Evolutionary conservation across 2,888 invertebrate species (phyloP).

Genomic region (Drosophila meridiana): DNA sequence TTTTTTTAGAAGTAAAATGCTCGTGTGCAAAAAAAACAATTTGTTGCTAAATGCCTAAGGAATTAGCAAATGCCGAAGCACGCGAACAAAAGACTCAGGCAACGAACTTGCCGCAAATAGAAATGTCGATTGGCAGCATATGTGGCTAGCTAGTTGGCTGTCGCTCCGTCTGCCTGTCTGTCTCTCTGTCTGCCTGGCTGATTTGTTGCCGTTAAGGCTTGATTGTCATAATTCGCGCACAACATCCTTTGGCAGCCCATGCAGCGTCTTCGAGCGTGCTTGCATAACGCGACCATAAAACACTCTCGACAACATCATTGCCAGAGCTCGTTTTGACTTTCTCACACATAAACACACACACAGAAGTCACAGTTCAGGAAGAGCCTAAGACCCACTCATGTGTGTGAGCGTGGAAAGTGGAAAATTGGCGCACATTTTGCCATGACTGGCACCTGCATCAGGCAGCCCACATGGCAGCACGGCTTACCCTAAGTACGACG

Average conservation of each 20-base stretch:
- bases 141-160: conserved; percentile 8
- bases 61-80: conserved; percentile 64
- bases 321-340: conserved; percentile 57
- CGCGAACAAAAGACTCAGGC: conserved; percentile 64
- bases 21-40: conserved; percentile 37
- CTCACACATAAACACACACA: conserved; percentile 53
- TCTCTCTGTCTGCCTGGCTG: conserved; percentile 2
- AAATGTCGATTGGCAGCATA: conserved; percentile 27
- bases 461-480: conserved; percentile 64
- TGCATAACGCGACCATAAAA: conserved; percentile 74
- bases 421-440: conserved; percentile 56
- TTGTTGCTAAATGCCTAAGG: conserved; percentile 59
- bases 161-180: conserved; percentile 3
- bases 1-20: conserved; percentile 46
- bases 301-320: conserved; percentile 72
- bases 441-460: conserved; percentile 64
- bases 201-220: not conserved
- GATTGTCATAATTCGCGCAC: conserved; percentile 4
- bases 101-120: conserved; percentile 53
- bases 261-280: conserved; percentile 28
- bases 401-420: conserved; percentile 48
- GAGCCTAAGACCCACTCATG: conserved; percentile 37
- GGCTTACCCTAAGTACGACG: conserved; percentile 74
- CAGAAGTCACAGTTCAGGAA: conserved; percentile 76
- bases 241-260: not conserved